Percentiles rank a stretch among this genome's conserved stretches.
These are phyloP conservation scores for Trematomus loennbergii DNA, from an alignment of 2,113 vertebrate genomes.

Conservation along the genomic window DNA sequence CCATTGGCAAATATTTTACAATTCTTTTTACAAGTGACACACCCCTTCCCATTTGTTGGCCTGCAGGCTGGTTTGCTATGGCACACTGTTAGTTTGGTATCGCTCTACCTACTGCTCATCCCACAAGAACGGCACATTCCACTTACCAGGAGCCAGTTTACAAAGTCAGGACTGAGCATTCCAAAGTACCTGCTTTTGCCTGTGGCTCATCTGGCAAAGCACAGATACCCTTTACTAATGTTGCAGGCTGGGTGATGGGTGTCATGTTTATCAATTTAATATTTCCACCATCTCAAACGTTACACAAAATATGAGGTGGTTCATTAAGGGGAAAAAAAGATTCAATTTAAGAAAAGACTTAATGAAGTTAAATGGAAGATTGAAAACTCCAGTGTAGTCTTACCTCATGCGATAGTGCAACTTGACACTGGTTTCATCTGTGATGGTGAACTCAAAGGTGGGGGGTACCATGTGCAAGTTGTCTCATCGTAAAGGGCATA, in stretches of 20 bases:
- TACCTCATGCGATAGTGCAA: constrained; percentile 97
- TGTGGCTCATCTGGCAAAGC: not conserved
- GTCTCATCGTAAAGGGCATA: constrained; percentile 92
- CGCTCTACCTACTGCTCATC: not conserved
- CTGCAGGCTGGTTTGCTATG: not conserved
- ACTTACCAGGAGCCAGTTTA: not conserved
- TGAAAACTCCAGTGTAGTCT: constrained; percentile 32
- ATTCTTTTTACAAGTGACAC: too few relatives aligned
- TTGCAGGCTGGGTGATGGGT: not conserved
- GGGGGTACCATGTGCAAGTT: constrained; percentile 91
- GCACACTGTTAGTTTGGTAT: not conserved
- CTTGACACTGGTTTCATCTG: constrained; percentile 86
- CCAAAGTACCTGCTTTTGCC: not conserved
- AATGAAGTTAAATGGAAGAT: not conserved
- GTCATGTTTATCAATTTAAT: not conserved
- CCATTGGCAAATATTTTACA: too few relatives aligned
- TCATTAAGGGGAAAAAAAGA: not conserved
- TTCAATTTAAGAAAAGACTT: not conserved
- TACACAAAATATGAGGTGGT: not conserved
- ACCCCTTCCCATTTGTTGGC: too few relatives aligned
- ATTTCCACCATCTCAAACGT: not conserved
- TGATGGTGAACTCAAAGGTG: constrained; percentile 89
- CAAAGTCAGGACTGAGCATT: not conserved
- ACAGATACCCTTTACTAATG: not conserved
- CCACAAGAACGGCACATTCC: not conserved